phyloP scores from a whole-genome alignment of 2,113 vertebrate species.

The Mixornis gularis region DNA sequence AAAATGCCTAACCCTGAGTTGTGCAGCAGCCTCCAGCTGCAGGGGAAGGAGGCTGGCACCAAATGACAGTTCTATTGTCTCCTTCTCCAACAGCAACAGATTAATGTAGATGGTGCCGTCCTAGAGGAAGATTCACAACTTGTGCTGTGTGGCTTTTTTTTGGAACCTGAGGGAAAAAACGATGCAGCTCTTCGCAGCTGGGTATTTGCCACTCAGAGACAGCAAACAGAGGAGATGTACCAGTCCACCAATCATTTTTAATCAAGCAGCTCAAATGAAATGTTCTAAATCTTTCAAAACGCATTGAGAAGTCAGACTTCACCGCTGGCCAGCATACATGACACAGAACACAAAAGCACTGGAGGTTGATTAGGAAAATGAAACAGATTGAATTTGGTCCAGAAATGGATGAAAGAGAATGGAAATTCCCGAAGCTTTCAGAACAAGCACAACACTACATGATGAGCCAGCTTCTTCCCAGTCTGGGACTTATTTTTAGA shows the following conservation, averaged over 20 bases:
- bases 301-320: neutral
- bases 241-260: neutral
- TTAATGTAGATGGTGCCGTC: neutral
- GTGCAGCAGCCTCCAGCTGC: accelerated
- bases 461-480: conserved; percentile 12
- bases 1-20: neutral
- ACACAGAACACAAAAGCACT: neutral
- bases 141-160: neutral
- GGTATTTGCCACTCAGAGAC: neutral
- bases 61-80: neutral
- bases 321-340: neutral
- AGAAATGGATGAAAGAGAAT: conserved; percentile 21
- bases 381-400: neutral
- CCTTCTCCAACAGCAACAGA: neutral
- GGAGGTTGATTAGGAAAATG: conserved; percentile 12
- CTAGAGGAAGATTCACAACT: neutral
- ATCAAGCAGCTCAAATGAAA: neutral
- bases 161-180: neutral
- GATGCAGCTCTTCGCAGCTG: neutral
- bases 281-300: neutral
- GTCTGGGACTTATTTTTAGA: conserved; percentile 30
- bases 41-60: neutral
- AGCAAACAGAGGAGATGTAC: neutral
- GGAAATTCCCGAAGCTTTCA: conserved; percentile 16
- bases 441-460: neutral